phyloP scores from a whole-genome alignment of 2,888 invertebrate genomes.

The Mesoligia furuncula region DNA sequence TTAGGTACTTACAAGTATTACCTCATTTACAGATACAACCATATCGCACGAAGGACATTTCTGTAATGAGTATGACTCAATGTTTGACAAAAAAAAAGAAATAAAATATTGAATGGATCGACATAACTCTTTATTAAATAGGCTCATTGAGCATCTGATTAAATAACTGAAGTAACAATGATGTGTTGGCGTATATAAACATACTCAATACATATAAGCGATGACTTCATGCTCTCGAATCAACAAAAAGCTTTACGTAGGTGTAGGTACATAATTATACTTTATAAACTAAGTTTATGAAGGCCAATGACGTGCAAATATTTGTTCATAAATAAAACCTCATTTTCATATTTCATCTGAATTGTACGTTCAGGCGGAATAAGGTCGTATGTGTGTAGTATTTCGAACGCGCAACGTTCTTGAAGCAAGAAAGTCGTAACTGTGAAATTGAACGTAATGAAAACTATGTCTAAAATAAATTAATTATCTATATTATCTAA shows the following conservation, averaged over 20 bases:
- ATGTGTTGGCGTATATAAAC: constrained; percentile 56
- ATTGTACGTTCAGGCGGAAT: neutral
- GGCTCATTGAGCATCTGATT: constrained; percentile 66
- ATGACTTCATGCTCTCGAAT: constrained; percentile 66
- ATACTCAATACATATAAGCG: constrained; percentile 28
- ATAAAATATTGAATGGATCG: constrained; percentile 52
- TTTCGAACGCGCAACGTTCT: neutral
- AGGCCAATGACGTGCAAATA: constrained; percentile 64
- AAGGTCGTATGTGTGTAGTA: constrained; percentile 14
- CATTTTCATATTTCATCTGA: constrained; percentile 45
- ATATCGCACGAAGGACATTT: constrained; percentile 34
- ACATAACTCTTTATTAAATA: constrained; percentile 57
- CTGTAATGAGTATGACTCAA: constrained; percentile 45
- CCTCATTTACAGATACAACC: constrained; percentile 21
- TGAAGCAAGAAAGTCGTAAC: too few relatives aligned
- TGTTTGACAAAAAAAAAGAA: constrained; percentile 50
- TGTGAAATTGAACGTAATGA: neutral
- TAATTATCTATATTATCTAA: neutral
- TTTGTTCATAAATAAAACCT: constrained; percentile 49
- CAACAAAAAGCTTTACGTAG: constrained; percentile 57
- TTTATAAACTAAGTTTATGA: constrained; percentile 49
- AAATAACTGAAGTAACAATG: constrained; percentile 63
- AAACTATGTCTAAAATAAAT: neutral
- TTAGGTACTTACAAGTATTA: neutral
- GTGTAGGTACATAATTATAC: constrained; percentile 42